Conservation (phyloP, 2,113 vertebrate genomes). For the Regulus satrapa region DNA sequence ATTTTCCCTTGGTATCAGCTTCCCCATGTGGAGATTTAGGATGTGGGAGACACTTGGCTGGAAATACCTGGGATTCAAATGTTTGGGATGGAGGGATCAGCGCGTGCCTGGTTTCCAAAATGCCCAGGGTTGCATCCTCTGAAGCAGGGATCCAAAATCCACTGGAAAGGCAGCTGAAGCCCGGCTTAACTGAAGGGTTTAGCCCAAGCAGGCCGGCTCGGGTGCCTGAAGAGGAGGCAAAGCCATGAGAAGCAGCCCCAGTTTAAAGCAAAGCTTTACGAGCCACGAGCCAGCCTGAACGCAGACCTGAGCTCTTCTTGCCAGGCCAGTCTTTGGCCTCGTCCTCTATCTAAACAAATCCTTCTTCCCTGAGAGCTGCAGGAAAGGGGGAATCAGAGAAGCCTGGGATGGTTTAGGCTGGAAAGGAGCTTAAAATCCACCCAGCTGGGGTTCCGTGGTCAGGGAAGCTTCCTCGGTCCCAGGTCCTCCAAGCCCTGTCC, state of each 20-base stretch:
- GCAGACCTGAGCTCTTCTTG: not conserved
- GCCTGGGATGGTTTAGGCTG: not conserved
- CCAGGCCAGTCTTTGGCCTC: not conserved
- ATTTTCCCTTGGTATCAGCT: not conserved
- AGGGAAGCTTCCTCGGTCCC: not conserved
- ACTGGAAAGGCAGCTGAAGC: not conserved
- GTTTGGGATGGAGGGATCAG: not conserved
- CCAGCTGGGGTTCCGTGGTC: rapidly evolving
- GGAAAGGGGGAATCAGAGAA: not conserved
- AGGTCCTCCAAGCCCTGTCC: not conserved
- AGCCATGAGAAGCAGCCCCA: not conserved
- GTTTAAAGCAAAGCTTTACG: not conserved
- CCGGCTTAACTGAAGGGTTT: not conserved
- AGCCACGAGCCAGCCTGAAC: not conserved
- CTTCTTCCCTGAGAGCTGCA: not conserved
- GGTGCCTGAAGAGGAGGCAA: not conserved
- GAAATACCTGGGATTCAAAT: not conserved
- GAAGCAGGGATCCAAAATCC: not conserved
- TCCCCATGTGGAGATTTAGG: not conserved
- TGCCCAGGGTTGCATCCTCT: not conserved
- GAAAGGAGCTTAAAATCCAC: not conserved
- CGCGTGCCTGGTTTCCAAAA: not conserved
- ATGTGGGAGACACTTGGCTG: not conserved
- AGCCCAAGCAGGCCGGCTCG: not conserved
- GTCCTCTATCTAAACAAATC: not conserved